Conservation (phyloP, 2,797 vertebrate genomes). For the Brachymystax lenok region DNA sequence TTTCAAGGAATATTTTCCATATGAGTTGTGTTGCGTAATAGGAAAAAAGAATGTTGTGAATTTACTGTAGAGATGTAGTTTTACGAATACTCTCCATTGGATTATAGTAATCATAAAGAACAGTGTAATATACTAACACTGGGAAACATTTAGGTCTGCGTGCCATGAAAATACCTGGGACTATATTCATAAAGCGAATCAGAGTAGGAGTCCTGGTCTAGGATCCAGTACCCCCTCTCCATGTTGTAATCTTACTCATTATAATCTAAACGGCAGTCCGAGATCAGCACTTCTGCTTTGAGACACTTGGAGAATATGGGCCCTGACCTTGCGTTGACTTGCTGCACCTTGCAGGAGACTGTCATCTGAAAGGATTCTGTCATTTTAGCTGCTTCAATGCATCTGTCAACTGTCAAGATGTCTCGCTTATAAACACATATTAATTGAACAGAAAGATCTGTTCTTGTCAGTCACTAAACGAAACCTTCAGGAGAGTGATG, state of each 20-base stretch:
- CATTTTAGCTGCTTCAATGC: not conserved
- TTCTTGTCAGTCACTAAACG: not conserved
- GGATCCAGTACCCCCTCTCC: no score
- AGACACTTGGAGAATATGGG: no score
- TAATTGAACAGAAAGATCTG: constrained; percentile 9
- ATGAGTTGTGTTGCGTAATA: no score
- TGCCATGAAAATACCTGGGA: not conserved
- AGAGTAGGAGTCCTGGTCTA: no score
- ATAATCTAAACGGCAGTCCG: no score
- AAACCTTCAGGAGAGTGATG: not conserved
- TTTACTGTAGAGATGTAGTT: not conserved
- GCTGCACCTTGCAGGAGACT: not conserved
- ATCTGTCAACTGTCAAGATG: not conserved
- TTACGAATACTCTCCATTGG: not conserved
- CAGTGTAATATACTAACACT: not conserved
- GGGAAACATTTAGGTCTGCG: not conserved
- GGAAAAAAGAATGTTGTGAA: no score
- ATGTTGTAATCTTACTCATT: no score
- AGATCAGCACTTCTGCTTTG: no score
- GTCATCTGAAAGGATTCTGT: not conserved
- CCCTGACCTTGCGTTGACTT: no score
- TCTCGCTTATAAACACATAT: constrained; percentile 6
- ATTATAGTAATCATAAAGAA: not conserved
- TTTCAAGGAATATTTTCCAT: no score
- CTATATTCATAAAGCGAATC: no score